A percentile compares a stretch with the other conserved stretches of the same genome.
These are phyloP conservation scores for Campaea margaritaria DNA, from an alignment of 2,888 invertebrate species.

Conservation along the genomic window DNA sequence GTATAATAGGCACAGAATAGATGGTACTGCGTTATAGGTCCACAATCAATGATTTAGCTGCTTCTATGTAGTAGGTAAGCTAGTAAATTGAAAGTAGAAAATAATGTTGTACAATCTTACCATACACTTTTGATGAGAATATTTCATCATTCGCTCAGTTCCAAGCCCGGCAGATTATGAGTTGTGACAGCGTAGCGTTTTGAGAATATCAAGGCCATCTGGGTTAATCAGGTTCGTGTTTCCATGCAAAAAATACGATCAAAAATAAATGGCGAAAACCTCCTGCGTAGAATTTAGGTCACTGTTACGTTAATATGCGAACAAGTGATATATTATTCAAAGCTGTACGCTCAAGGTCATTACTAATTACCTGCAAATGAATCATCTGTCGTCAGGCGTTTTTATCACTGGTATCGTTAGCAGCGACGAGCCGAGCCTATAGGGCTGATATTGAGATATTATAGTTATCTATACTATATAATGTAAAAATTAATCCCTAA, in stretches of 20 bases:
- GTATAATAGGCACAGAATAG: no score
- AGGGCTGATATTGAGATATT: background rate
- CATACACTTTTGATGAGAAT: no score
- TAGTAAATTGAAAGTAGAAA: no score
- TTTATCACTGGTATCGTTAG: constrained; percentile 13
- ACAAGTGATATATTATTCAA: constrained; percentile 17
- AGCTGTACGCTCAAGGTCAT: constrained; percentile 32
- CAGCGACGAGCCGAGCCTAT: background rate
- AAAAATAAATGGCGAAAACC: constrained; percentile 7
- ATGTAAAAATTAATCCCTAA: no score
- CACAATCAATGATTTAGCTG: no score
- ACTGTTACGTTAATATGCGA: constrained; percentile 24
- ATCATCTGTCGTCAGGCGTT: constrained; percentile 33
- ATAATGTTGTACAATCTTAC: no score
- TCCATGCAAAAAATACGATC: constrained; percentile 8
- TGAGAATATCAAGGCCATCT: background rate
- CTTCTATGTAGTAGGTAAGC: no score
- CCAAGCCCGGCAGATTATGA: no score
- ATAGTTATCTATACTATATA: no score
- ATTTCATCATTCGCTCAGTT: no score
- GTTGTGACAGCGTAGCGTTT: no score
- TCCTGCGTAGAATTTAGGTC: constrained; percentile 25
- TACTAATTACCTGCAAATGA: constrained; percentile 34
- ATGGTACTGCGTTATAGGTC: no score
- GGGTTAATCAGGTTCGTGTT: background rate